Base-by-base conservation (phyloP, 2,113 vertebrate species). In the Pluvianellus socialis region DNA sequence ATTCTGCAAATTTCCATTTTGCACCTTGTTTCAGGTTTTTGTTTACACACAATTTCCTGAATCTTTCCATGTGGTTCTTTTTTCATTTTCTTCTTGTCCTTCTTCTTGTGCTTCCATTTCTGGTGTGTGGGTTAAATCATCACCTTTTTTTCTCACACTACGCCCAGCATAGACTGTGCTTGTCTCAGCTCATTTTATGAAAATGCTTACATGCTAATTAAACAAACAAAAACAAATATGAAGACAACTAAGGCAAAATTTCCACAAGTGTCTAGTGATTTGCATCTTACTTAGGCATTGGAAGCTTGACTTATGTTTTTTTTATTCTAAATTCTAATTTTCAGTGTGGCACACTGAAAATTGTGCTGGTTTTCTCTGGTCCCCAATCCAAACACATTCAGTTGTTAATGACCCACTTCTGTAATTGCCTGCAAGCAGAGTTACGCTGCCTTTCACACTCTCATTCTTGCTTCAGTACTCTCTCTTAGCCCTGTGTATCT, bases 21-120 rank as follows among this genome's bases (percentile, higher is more conserved):
- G 1, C 7, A 55, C 3, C 7, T 58, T 88, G 49, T 73, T 81
- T 87, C n/a, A 77, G 47, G 14, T n/a, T 58, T 8, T 52, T 75
- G 14, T 59, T 86, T 59, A 27, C 4, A 30, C 53, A 44, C 7
- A 49, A 19, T 27, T 45, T 5, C 7, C 44, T 47, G 20, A 75
- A 32, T 68, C 13, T 62, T 79, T 79, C 52, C 7, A 35, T 42
- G 30, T 24, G 6, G 4, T 49, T 81, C 16, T 6, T 30, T 62
- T 30, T 44, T n/a, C 6, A 33, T 38, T 6, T 38, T 23, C 3
- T 8, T 72, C 3, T 45, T 18, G 2, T 1, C 3, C 10, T 33
- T 22, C 22, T 59, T n/a, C 5, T n/a, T 65, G 2, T 52, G 89
- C 27, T 73, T 9, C 5, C 16, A 3, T 74, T 86, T 66, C 18